Percentiles rank a stretch among this genome's conserved stretches.
These are phyloP conservation scores for Tachycineta bicolor DNA, from an alignment of 2,113 vertebrate genomes.

Conservation along the genomic window DNA sequence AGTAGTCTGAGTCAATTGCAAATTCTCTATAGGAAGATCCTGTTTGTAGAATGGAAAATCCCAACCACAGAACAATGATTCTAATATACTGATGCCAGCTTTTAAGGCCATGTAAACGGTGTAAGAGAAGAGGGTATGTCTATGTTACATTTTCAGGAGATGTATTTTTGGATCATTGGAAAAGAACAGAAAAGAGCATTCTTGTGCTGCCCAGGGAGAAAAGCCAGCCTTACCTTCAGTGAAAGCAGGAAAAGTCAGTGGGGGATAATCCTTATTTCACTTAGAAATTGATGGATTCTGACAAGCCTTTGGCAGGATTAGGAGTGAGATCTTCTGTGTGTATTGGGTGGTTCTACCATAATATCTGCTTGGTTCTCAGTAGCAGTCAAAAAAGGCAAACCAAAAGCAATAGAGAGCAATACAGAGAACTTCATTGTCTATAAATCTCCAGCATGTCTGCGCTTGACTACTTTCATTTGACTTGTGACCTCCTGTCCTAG, in stretches of 20 bases:
- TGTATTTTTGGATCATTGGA: background rate
- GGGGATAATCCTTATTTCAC: background rate
- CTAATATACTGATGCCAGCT: background rate
- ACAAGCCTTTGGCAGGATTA: background rate
- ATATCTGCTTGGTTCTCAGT: background rate
- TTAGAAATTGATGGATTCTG: background rate
- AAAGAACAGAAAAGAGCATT: background rate
- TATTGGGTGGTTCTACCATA: background rate
- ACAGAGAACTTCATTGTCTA: background rate
- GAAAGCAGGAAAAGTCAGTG: accelerated
- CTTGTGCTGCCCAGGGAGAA: background rate
- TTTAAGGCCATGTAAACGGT: background rate
- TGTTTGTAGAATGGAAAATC: background rate
- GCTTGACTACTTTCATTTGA: background rate
- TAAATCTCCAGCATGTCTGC: background rate
- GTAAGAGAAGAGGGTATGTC: background rate
- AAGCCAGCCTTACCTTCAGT: background rate
- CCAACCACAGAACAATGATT: background rate
- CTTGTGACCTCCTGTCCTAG: background rate
- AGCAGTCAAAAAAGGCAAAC: background rate
- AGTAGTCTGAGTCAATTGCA: background rate
- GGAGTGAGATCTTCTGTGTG: background rate
- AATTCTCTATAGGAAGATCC: background rate
- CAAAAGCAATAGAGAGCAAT: background rate
- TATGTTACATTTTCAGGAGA: background rate